Evolutionary conservation across 2,888 invertebrate genomes (phyloP).

Genomic region (Cantharis nigra): DNA sequence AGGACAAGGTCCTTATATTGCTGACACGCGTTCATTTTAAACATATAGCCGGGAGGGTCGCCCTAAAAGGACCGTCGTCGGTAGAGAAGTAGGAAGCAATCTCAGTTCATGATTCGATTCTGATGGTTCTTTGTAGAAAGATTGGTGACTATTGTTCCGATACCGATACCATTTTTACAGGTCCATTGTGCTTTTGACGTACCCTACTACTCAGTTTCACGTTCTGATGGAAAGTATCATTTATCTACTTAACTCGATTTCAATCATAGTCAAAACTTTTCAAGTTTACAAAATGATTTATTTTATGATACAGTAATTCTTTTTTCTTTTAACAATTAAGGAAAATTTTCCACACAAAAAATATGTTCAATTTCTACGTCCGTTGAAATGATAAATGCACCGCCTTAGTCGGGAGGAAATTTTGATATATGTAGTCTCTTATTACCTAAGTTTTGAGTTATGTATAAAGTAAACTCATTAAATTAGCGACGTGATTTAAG

Average conservation of each 20-base stretch:
- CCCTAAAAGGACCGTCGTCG: background rate
- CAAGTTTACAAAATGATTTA: conserved; percentile 38
- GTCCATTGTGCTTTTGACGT: conserved; percentile 40
- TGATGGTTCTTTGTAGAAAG: conserved; percentile 42
- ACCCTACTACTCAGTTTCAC: conserved; percentile 24
- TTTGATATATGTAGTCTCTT: conserved; percentile 41
- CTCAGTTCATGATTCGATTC: conserved; percentile 41
- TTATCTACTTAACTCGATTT: conserved; percentile 50
- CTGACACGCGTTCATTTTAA: conserved; percentile 18
- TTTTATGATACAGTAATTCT: conserved; percentile 23
- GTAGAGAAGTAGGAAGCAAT: conserved; percentile 16
- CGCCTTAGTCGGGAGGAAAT: conserved; percentile 20
- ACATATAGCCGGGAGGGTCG: conserved; percentile 7
- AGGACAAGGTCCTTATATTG: conserved; percentile 20
- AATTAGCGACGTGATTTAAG: conserved; percentile 28
- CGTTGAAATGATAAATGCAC: conserved; percentile 24
- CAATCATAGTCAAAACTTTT: conserved; percentile 46
- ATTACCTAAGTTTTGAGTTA: conserved; percentile 43
- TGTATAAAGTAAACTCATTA: conserved; percentile 39
- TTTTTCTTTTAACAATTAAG: conserved; percentile 26
- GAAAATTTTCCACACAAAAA: conserved; percentile 21
- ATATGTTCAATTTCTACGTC: conserved; percentile 27
- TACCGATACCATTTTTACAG: conserved; percentile 41
- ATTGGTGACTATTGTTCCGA: conserved; percentile 42
- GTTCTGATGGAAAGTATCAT: conserved; percentile 40